These are phyloP conservation scores for Tetranychus piercei DNA, from an alignment of 2,888 invertebrate genomes.

Conservation along the genomic window DNA sequence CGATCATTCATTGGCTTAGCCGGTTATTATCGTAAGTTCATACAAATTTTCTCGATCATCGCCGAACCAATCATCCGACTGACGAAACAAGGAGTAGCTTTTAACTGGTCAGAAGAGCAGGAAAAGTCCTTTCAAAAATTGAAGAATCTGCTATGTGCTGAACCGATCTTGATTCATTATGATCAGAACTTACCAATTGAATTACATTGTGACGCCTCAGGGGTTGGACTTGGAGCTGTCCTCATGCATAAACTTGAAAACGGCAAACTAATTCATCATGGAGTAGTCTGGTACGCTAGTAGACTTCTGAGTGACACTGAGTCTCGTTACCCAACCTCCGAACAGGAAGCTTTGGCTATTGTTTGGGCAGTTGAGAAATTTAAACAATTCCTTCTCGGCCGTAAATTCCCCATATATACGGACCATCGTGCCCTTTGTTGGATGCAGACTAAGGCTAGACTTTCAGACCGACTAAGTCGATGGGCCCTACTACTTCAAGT, in stretches of 20 bases:
- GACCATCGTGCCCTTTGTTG: conserved; percentile 14
- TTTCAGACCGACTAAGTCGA: neutral
- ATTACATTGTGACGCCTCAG: conserved; percentile 10
- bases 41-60: neutral
- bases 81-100: neutral
- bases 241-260: neutral
- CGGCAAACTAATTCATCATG: neutral
- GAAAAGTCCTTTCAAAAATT: neutral
- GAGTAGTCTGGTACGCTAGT: neutral
- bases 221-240: conserved; percentile 10
- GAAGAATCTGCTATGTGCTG: neutral
- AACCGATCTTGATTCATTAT: conserved; percentile 6
- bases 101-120: neutral
- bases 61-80: neutral
- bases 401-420: conserved; percentile 8
- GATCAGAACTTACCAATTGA: conserved; percentile 13
- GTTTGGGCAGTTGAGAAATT: neutral
- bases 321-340: conserved; percentile 7
- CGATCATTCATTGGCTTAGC: neutral
- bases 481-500: conserved; percentile 7
- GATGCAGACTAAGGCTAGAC: neutral
- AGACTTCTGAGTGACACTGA: neutral
- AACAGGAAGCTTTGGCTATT: conserved; percentile 9
- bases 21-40: conserved; percentile 6
- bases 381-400: neutral